These are phyloP conservation scores for Nomada ferruginata DNA, from an alignment of 2,888 invertebrate genomes.

Conservation along the genomic window DNA sequence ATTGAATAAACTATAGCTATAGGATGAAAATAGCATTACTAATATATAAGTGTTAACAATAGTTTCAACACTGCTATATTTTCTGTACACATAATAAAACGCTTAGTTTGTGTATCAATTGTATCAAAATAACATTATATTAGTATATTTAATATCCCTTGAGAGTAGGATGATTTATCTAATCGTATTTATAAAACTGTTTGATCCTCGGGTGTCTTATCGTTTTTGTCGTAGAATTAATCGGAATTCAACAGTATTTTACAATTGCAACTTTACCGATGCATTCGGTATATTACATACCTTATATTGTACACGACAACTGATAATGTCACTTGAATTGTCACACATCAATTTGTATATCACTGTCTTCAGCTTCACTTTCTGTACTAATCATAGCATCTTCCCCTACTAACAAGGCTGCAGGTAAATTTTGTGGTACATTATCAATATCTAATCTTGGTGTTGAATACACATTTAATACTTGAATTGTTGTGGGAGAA, in stretches of 20 bases:
- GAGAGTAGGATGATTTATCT: too few species aligned
- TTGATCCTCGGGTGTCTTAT: too few species aligned
- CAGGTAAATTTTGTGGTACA: constrained; percentile 83
- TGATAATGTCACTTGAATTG: constrained; percentile 68
- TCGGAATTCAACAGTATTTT: background rate
- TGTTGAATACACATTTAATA: constrained; percentile 83
- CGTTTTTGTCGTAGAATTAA: background rate
- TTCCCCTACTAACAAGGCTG: constrained; percentile 83
- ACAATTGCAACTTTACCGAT: background rate
- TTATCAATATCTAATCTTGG: constrained; percentile 82
- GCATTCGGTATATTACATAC: background rate
- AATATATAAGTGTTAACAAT: too few species aligned
- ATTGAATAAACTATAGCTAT: too few species aligned
- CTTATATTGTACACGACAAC: constrained; percentile 41
- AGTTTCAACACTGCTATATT: too few species aligned
- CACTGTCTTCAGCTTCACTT: constrained; percentile 84
- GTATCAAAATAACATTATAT: too few species aligned
- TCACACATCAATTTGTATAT: constrained; percentile 84
- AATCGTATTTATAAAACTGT: background rate
- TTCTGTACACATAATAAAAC: too few species aligned
- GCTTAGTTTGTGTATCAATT: too few species aligned
- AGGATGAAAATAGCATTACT: too few species aligned
- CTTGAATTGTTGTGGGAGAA: constrained; percentile 82
- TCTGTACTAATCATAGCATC: constrained; percentile 83
- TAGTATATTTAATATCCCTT: too few species aligned